Evolutionary conservation across 1,140 invertebrate species (phyloP), one percentile per base, ranked within the genome.

Genomic region (Drosophila kepulauana): DNA sequence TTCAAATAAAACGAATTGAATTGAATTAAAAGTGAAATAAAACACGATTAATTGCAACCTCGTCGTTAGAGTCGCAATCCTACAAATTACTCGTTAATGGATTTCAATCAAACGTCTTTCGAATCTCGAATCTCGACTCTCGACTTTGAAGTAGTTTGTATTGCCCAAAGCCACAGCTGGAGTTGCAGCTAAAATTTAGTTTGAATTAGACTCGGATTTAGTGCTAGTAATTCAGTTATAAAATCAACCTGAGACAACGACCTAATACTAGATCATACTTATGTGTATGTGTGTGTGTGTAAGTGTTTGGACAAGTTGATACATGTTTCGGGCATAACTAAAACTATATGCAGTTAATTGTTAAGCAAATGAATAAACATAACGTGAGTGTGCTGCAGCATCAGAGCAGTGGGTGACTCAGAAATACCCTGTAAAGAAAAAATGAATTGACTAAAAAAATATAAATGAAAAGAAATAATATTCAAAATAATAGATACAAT

Each of bases 281-380:
- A 49, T 10, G 16, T 20, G 8, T 13, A 28, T 33, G 11, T 30
- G 3, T 38, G 5, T 15, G 4, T 11, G 38, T 25, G 20, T 56
- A 16, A 59, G 33, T 33, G 30, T 61, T 38, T 61, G 2, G 20
- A 25, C 15, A 33, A 46, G 33, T 54, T 7, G 41, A 56, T 41
- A 20, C 8, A 43, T 25, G 28, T 48, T 43, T 43, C 49, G 33
- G 48, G 46, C 45, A 56, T 57, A 70, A 63, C 66, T 51, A 75
- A 62, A 64, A 74, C 35, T 41, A 71, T 75, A 61, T 48, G 58
- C 59, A 73, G 72, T 84, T 84, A 84, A 84, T 84, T 84, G 71
- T 73, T 80, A 62, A 73, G 73, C 72, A 84, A 84, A 84, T 84
- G 81, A 71, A 84, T 79, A 84, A 84, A 84, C 65, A 84, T 84